Conservation (phyloP, 2,797 vertebrate genomes). For the Anisognathus igniventris region DNA sequence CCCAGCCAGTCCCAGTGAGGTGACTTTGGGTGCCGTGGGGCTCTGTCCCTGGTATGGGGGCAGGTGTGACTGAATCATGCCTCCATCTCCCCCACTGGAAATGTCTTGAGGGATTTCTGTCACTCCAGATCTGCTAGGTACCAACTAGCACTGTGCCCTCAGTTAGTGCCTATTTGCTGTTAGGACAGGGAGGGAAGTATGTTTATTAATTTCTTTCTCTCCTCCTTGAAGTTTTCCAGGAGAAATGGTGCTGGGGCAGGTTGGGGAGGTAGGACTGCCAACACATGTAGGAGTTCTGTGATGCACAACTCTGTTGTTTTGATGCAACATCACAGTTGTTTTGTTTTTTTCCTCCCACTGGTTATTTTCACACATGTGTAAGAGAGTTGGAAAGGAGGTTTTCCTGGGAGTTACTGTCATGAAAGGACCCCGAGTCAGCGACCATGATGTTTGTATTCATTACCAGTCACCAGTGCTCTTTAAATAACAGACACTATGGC, state of each 20-base stretch:
- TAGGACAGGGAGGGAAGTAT: not conserved
- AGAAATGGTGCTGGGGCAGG: not conserved
- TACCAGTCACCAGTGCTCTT: not conserved
- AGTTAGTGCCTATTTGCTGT: not conserved
- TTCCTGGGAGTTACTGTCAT: fast-evolving
- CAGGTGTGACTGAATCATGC: fast-evolving
- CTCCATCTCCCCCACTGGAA: not conserved
- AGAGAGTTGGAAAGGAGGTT: not conserved
- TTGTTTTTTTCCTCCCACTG: not conserved
- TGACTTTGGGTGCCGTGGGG: not conserved
- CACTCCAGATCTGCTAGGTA: not conserved
- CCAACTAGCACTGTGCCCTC: fast-evolving
- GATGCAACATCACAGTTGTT: not conserved
- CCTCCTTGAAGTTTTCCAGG: not conserved
- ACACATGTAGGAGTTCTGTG: fast-evolving
- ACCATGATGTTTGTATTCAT: not conserved
- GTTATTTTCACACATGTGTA: not conserved
- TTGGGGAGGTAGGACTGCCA: not conserved
- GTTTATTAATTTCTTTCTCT: not conserved
- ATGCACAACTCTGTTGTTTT: not conserved
- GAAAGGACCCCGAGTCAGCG: not conserved
- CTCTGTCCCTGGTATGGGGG: not conserved
- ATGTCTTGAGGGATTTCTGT: not conserved
- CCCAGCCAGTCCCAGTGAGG: fast-evolving
- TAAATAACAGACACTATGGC: not conserved